Base-by-base conservation (phyloP, 2,113 vertebrate genomes). In the Colistium nudipinnis region DNA sequence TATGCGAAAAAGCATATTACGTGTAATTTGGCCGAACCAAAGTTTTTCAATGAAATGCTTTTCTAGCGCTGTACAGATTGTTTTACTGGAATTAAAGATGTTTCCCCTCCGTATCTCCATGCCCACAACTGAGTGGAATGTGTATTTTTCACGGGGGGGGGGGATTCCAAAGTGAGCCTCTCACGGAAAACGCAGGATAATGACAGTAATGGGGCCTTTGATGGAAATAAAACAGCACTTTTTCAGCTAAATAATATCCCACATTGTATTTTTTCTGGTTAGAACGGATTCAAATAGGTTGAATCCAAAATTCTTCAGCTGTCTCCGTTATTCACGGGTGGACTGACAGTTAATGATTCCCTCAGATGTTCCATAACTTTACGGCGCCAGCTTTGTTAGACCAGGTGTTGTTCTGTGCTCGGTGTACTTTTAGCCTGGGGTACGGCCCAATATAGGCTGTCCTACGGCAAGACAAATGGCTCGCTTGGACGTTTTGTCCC, bases 281-380 rank as follows among this genome's bases (percentile, higher is more conserved):
- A 70, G 67, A 51, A 67, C 47, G 17, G 44, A 80, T 44, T 66
- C 22, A 25, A 16, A 52, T 31, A 68, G 41, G 62, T 47, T 28
- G 45, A 61, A 55, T 62, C 47, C 56, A 25, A 62, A 82, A 78
- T 84, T 79, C 57, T 71, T 74, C 17, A 17, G 66, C 44, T 55
- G 52, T 36, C 35, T 80, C 22, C 44, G 62, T 72, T 82, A 79
- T 85, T 89, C 54, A 78, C 62, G 49, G 53, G 25, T n/a, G 11
- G 9, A 24, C 62, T 80, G 74, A 83, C 71, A 64, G 62, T 57
- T 79, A 83, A 88, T 7, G 43, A 48, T 78, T 87, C 57, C 44
- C 9, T 88, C 85, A 84, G 75, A 78, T 80, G 69, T 76, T 65
- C 19, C 35, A 45, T 7, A 16, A 53, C 48, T 19, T 20, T 67